Evolutionary conservation across 1,140 invertebrate genomes (phyloP), one percentile per base, ranked within the genome.

Genomic region (Trinorchestia longiramus): DNA sequence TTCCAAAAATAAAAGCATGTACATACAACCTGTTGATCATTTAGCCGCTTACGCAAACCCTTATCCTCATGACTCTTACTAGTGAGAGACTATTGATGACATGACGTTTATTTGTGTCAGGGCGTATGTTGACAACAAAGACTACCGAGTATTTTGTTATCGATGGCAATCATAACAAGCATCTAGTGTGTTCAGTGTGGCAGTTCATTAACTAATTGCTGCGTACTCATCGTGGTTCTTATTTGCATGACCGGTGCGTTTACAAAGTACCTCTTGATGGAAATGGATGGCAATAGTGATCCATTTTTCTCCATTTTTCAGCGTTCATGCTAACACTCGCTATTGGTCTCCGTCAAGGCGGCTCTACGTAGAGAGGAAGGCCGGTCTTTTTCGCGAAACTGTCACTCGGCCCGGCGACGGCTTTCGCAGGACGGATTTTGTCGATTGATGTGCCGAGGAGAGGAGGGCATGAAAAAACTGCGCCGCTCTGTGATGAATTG

Each of bases 401-500:
- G 92, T 94, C 92, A 47, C 92, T 94, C 92, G 19, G 8, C 43
- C 92, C 43, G 43, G 44, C 92, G 92, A 94, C 92, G 44, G 92
- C 44, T 45, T 94, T 47, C 92, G 92, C 47, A 94, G 43, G 92
- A 40, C 44, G 92, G 92, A 94, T 94, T 94, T 94, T 43, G 43
- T 94, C 92, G 92, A 94, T 94, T 94, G 92, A 94, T 94, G 92
- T 94, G 92, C 44, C 92, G 41, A 94, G 92, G 92, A 94, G 44
- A 47, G 43, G n/a, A n/a, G 15, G 62, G 43, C 92, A 40, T 94
- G 92, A 94, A 94, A 94, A 94, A 94, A 43, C 19, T 42, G 40
- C 43, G 19, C 92, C 92, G 8, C 43, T 94, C 92, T 94, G 92
- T 94, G 92, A 94, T 94, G 92, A 94, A 94, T 94, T 94, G 92